Conservation (phyloP, 1,140 invertebrate genomes). For the Ridgeia piscesae region DNA sequence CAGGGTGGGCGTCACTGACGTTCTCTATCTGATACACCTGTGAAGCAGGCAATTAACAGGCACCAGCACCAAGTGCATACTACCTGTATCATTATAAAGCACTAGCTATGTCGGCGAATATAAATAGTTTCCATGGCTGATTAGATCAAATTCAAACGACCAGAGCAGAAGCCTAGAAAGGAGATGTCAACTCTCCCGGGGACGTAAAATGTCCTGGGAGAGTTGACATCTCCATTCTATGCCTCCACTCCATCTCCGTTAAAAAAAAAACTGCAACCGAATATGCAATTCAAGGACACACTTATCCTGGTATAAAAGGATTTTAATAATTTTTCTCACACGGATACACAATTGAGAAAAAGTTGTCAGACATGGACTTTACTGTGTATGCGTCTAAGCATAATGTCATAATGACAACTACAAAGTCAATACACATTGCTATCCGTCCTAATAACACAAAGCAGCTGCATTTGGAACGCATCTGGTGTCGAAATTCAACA, state of each 20-base stretch:
- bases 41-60: background rate
- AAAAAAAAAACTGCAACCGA: too few relatives aligned
- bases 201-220: too few relatives aligned
- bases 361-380: background rate
- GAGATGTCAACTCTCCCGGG: too few relatives aligned
- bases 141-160: background rate
- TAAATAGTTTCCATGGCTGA: background rate
- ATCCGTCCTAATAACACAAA: background rate
- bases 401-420: background rate
- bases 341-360: background rate
- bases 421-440: background rate
- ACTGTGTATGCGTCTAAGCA: background rate
- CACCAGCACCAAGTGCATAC: background rate
- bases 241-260: too few relatives aligned
- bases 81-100: background rate
- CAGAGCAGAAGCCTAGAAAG: background rate
- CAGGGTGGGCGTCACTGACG: background rate
- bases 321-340: background rate
- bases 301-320: background rate
- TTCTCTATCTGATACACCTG: background rate
- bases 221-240: too few relatives aligned
- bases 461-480: background rate
- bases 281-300: background rate
- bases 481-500: background rate
- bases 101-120: background rate